These are phyloP conservation scores for Rhinatrema bivittatum DNA, from an alignment of 2,797 vertebrate species.

Conservation along the genomic window DNA sequence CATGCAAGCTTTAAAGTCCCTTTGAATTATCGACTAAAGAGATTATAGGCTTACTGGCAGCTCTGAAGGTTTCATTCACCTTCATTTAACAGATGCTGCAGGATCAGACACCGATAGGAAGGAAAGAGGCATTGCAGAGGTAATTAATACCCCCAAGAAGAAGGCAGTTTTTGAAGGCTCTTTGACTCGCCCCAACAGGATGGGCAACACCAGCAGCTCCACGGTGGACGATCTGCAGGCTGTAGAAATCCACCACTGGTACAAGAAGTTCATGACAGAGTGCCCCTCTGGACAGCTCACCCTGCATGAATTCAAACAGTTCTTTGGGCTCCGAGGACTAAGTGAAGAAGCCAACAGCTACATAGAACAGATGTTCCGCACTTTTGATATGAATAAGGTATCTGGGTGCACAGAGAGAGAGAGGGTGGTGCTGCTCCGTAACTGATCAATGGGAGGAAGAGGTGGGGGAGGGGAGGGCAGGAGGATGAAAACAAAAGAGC, in stretches of 20 bases:
- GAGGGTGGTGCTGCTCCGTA: not conserved
- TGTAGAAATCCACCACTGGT: constrained; percentile 88
- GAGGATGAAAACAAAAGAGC: too few relatives aligned
- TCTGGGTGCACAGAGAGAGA: too few relatives aligned
- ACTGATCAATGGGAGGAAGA: not conserved
- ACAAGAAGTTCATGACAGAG: constrained; percentile 91
- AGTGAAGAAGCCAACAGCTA: constrained; percentile 79
- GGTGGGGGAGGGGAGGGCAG: not conserved
- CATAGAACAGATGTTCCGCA: constrained; percentile 90
- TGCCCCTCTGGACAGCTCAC: constrained; percentile 89
- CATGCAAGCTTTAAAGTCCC: too few relatives aligned
- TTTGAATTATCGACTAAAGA: too few relatives aligned
- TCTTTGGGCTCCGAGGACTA: constrained; percentile 78
- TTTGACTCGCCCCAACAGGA: too few relatives aligned
- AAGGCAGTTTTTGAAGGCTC: too few relatives aligned
- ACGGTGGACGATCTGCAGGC: constrained; percentile 82
- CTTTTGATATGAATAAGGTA: constrained; percentile 93
- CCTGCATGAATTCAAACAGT: constrained; percentile 87
- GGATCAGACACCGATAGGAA: too few relatives aligned
- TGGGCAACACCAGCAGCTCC: constrained; percentile 71
- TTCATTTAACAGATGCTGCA: too few relatives aligned
- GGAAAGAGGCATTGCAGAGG: too few relatives aligned
- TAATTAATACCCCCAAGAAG: too few relatives aligned
- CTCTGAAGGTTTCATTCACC: too few relatives aligned
- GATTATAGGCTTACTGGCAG: too few relatives aligned